phyloP scores from a whole-genome alignment of 2,888 invertebrate species.

The Heliconius erato region DNA sequence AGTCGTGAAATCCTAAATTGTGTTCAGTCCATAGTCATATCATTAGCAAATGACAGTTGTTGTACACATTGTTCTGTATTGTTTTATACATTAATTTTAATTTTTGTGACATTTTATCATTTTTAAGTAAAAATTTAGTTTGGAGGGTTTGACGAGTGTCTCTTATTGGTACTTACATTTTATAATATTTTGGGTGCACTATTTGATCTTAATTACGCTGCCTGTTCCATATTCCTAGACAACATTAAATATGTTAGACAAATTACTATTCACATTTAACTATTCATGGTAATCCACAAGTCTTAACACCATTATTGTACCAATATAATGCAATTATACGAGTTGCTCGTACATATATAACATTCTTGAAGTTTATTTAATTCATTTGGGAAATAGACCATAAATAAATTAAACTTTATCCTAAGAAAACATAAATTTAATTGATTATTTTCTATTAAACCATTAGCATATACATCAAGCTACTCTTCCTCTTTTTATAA shows the following conservation, averaged over 20 bases:
- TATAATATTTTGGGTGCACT: background rate
- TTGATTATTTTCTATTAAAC: background rate
- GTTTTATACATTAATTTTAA: no score
- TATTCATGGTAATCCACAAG: constrained; percentile 12
- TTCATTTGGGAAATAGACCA: background rate
- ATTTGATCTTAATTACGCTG: background rate
- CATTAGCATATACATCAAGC: background rate
- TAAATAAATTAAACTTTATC: background rate
- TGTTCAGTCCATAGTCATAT: no score
- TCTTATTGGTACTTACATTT: background rate
- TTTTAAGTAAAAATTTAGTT: background rate
- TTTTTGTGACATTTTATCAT: no score
- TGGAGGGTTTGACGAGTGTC: background rate
- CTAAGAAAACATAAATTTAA: background rate
- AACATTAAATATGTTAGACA: background rate
- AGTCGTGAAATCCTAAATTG: no score
- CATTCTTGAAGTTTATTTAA: background rate
- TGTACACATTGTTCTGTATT: no score
- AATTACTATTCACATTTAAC: constrained; percentile 7
- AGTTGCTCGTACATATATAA: background rate
- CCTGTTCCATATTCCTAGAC: background rate
- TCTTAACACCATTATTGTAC: background rate
- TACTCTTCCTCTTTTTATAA: background rate
- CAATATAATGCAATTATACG: background rate
- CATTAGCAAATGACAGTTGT: no score